Base-by-base conservation (phyloP, 2,888 invertebrate species). In the Lomographa bimaculata region DNA sequence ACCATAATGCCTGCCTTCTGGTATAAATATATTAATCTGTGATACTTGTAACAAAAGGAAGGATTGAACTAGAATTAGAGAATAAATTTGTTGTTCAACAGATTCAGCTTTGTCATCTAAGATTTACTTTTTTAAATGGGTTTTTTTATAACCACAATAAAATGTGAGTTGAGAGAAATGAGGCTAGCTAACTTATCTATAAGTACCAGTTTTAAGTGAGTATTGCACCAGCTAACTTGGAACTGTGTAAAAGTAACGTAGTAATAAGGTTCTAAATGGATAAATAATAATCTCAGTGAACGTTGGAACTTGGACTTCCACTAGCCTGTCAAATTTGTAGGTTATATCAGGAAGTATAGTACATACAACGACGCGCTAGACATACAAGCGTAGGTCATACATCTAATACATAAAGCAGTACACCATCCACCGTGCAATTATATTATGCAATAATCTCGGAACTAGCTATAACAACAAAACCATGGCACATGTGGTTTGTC, bases 401-500 rank as follows among this genome's bases (percentile, higher is more conserved):
- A 51, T 56, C 58, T 42, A 49, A 53, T 51, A 49, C 60, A 56
- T 46, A 48, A 54, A 58, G 48, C 65, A 55, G 60, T 60, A 53
- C 60, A 53, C 55, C 48, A 54, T 61, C 60, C 69, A 74, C 61
- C 71, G 73, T 78, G 77, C 74, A 77, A 58, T 56, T 59, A 66
- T 61, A 74, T 71, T 75, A 78, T 67, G 72, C 76, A 79, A 75
- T 69, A 69, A 54, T 60, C 64, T 63, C 60, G 56, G 61, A 64
- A 3, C 70, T 63, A 69, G 74, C 71, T 71, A 72, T 79, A 84
- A 80, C 71, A 83, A 85, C 81, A 85, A 79, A 76, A 70, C 71
- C 69, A 67, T 76, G 67, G 80, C 80, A 86, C 89, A 86, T 87
- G 87, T 87, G 89, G 83, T 83, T 79, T 71, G 70, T 76, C 67